Evolutionary conservation across 2,888 invertebrate genomes (phyloP).

Genomic region (Coelopa pilipes): DNA sequence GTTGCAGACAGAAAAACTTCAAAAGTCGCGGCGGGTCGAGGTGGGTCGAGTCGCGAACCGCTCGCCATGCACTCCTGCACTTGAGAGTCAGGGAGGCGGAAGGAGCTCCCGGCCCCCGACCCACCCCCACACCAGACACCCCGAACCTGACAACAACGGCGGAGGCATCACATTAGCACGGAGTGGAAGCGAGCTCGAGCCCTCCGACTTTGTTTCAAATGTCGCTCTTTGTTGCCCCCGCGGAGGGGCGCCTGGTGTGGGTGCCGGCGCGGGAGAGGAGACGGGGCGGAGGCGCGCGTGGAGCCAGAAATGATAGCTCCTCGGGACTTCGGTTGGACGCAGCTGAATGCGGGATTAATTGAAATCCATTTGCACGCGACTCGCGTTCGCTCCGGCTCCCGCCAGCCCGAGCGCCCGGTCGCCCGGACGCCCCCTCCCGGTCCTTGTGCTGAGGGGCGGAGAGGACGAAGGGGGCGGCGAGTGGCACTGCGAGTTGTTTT

Average conservation of each 20-base stretch:
- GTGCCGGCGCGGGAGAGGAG: neutral
- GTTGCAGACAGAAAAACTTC: slow-evolving; percentile 16
- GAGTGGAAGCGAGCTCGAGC: too few relatives aligned
- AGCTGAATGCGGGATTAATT: slow-evolving; percentile 3
- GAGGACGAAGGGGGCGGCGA: neutral
- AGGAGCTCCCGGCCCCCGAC: neutral
- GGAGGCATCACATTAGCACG: too few relatives aligned
- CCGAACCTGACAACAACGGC: neutral
- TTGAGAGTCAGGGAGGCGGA: slow-evolving; percentile 21
- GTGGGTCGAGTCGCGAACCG: neutral
- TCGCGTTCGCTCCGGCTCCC: neutral
- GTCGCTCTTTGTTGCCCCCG: too few relatives aligned
- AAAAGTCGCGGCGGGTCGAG: slow-evolving; percentile 6
- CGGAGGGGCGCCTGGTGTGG: too few relatives aligned
- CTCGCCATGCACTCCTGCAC: slow-evolving; percentile 13
- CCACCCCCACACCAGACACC: too few relatives aligned
- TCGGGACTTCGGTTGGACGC: neutral
- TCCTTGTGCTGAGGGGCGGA: neutral
- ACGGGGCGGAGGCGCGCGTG: neutral
- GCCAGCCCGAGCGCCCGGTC: neutral
- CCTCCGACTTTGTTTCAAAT: too few relatives aligned
- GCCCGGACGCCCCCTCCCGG: neutral
- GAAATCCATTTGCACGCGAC: slow-evolving; percentile 6
- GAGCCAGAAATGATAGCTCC: neutral
- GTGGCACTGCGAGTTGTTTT: too few relatives aligned